A percentile compares a stretch with the other conserved stretches of the same genome.
These are phyloP conservation scores for Pissodes strobi DNA, from an alignment of 1,140 invertebrate species.

Conservation along the genomic window DNA sequence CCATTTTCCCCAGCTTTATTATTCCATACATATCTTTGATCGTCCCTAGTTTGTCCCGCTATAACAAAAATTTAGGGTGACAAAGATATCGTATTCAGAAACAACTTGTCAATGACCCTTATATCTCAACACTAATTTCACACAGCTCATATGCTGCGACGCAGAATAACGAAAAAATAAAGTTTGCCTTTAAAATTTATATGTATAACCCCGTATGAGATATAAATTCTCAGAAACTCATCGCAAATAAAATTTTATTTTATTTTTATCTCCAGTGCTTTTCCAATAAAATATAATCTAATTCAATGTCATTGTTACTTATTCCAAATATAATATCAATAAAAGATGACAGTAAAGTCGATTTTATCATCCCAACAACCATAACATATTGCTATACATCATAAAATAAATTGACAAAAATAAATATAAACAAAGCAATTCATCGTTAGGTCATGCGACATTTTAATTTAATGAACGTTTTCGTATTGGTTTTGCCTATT, in stretches of 20 bases:
- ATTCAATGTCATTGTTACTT: slow-evolving; percentile 44
- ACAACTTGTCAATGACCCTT: slow-evolving; percentile 43
- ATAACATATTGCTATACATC: slow-evolving; percentile 43
- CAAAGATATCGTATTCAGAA: slow-evolving; percentile 43
- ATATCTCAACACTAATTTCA: slow-evolving; percentile 46
- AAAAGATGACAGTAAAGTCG: slow-evolving; percentile 44
- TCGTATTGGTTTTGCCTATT: too few relatives aligned
- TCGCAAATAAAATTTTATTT: slow-evolving; percentile 45
- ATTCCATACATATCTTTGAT: slow-evolving; percentile 45
- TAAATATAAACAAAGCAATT: too few relatives aligned
- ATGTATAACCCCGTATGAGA: slow-evolving; percentile 16
- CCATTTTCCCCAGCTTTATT: slow-evolving; percentile 39
- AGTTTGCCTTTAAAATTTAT: slow-evolving; percentile 35
- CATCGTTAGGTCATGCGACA: too few relatives aligned
- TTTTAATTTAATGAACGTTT: too few relatives aligned
- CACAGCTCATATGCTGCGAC: slow-evolving; percentile 39
- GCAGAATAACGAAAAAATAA: slow-evolving; percentile 31
- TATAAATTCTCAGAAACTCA: slow-evolving; percentile 23
- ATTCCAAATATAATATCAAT: slow-evolving; percentile 46
- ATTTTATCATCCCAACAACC: slow-evolving; percentile 39
- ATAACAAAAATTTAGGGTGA: slow-evolving; percentile 45
- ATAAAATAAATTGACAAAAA: slow-evolving; percentile 32
- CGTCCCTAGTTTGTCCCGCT: slow-evolving; percentile 43
- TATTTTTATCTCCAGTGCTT: slow-evolving; percentile 35
- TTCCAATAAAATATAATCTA: slow-evolving; percentile 40